Evolutionary conservation across 2,113 vertebrate species (phyloP).

Genomic region (Petrocephalus microphthalmus): DNA sequence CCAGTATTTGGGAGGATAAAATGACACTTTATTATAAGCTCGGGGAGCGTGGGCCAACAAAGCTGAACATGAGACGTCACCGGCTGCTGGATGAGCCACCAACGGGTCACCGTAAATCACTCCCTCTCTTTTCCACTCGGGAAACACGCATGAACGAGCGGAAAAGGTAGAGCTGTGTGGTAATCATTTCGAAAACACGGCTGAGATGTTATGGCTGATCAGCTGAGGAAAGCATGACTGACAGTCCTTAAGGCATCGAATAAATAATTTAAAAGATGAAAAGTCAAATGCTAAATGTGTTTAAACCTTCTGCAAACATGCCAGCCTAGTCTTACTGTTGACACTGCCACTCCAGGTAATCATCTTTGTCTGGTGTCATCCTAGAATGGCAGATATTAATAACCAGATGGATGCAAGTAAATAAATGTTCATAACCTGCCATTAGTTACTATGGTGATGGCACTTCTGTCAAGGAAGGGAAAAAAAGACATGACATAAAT

Average conservation of each 20-base stretch:
- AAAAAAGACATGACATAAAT: slow-evolving; percentile 8
- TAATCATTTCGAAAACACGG: neutral
- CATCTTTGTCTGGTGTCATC: neutral
- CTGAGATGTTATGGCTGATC: neutral
- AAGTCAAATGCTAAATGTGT: neutral
- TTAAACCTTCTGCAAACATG: neutral
- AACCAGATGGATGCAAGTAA: slow-evolving; percentile 2
- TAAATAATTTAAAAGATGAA: neutral
- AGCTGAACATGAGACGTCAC: neutral
- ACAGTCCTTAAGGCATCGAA: neutral
- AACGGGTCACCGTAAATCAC: neutral
- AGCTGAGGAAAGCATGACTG: neutral
- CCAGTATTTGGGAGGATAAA: neutral
- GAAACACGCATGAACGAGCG: neutral
- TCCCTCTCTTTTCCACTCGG: neutral
- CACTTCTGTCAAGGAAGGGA: neutral
- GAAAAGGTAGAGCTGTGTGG: neutral
- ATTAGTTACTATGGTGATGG: slow-evolving; percentile 51
- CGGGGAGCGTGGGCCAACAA: neutral
- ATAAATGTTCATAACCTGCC: slow-evolving; percentile 33
- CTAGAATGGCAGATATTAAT: slow-evolving; percentile 3
- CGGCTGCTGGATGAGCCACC: neutral
- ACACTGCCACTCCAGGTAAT: neutral
- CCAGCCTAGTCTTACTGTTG: neutral
- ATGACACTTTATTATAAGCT: neutral